Evolutionary conservation across 2,113 vertebrate species (phyloP).

Genomic region (Clarias macrocephalus): DNA sequence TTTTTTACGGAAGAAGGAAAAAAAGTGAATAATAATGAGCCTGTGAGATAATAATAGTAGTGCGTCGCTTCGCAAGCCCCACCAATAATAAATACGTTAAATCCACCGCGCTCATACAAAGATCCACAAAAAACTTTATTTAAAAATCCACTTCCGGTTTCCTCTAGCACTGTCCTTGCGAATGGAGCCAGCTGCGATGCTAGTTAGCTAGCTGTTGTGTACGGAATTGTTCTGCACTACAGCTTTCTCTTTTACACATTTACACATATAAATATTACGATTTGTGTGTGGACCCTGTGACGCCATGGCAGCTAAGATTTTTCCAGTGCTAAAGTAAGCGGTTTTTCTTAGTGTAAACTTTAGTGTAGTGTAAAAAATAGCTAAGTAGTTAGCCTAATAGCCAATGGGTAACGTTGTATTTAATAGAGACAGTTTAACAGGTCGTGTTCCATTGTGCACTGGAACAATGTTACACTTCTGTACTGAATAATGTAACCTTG

Average conservation of each 20-base stretch:
- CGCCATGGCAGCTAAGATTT: conserved; percentile 72
- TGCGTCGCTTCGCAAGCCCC: no score
- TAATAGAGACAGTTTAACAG: background rate
- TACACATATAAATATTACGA: no score
- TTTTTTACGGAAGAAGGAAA: no score
- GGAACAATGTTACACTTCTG: background rate
- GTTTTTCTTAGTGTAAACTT: background rate
- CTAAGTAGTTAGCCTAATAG: conserved; percentile 30
- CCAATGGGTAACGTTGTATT: conserved; percentile 1
- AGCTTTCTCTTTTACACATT: background rate
- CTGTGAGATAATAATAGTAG: no score
- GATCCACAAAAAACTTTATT: conserved; percentile 35
- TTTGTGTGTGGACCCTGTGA: background rate
- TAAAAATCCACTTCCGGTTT: background rate
- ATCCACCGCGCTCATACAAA: background rate
- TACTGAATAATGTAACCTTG: background rate
- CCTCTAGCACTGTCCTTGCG: conserved; percentile 38
- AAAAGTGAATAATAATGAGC: no score
- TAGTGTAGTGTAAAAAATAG: background rate
- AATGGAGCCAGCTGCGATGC: background rate
- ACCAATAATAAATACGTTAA: background rate
- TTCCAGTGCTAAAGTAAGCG: conserved; percentile 76
- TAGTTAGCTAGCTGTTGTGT: background rate
- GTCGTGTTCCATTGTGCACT: background rate
- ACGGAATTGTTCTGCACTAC: background rate